phyloP scores from a whole-genome alignment of 2,113 vertebrate genomes.

The Arothron firmamentum region DNA sequence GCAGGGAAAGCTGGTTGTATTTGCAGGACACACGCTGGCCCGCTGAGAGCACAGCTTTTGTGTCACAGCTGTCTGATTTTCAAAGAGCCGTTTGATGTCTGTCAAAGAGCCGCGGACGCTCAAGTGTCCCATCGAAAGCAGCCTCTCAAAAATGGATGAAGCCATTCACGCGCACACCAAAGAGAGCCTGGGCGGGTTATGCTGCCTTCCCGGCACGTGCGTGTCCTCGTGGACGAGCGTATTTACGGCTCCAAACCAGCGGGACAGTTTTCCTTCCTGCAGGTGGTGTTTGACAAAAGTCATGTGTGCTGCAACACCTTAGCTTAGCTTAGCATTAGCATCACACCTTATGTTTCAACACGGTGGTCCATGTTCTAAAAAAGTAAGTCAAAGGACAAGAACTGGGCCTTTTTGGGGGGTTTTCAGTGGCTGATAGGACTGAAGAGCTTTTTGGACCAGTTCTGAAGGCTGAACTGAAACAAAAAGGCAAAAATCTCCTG shows the following conservation, averaged over 20 bases:
- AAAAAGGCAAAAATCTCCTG: slow-evolving; percentile 26
- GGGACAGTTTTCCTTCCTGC: slow-evolving; percentile 52
- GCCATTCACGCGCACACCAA: slow-evolving; percentile 26
- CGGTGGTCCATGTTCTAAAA: too few relatives aligned
- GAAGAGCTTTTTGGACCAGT: slow-evolving; percentile 17
- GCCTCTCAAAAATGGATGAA: slow-evolving; percentile 3
- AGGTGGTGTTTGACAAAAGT: too few relatives aligned
- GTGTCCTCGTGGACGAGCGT: slow-evolving; percentile 12
- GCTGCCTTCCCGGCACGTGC: slow-evolving; percentile 37
- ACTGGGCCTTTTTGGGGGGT: background rate
- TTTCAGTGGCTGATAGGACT: background rate
- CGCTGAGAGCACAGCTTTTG: slow-evolving; percentile 6
- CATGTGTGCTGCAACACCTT: slow-evolving; percentile 9
- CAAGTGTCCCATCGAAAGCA: slow-evolving; percentile 10
- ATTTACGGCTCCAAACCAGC: slow-evolving; percentile 30
- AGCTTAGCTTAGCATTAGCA: slow-evolving; percentile 12
- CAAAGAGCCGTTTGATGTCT: slow-evolving; percentile 6
- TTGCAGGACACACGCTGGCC: background rate
- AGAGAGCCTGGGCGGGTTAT: slow-evolving; percentile 40
- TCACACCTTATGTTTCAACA: background rate
- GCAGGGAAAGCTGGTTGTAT: background rate
- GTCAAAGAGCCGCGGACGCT: slow-evolving; percentile 4
- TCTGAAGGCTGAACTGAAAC: slow-evolving; percentile 18
- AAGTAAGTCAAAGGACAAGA: slow-evolving; percentile 6
- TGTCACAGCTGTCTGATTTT: slow-evolving; percentile 14